Evolutionary conservation across 2,113 vertebrate species (phyloP), one percentile per base, ranked within the genome.

Genomic region (Strix aluco): DNA sequence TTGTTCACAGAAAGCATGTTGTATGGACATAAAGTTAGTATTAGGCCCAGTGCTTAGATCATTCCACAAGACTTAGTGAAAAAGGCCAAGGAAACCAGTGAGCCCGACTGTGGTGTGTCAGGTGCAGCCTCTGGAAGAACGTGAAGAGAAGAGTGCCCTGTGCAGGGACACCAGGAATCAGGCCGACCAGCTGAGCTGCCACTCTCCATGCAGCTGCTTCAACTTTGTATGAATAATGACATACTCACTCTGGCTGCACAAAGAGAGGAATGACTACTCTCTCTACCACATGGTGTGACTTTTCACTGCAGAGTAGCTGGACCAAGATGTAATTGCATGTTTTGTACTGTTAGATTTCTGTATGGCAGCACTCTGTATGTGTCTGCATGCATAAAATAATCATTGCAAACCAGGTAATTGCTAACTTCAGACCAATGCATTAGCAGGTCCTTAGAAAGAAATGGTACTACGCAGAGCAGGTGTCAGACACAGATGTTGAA

Each of bases 231-330:
- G 6, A 73, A 21, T 14, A 15, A 10, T 1, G 7, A 10, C 1
- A 2, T 20, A 19, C 44, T 47, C n/a, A 5, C 51, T 44, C 5
- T 3, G 59, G 26, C 59, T 57, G 59, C 27, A 25, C 30, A 29
- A 9, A 71, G 52, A 47, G 10, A 63, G 32, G 25, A 70, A 29
- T 1, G 12, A 40, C 44, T 16, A 5, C 54, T 15, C 34, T 58
- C 34, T 23, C 38, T 51, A 42, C 17, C 0, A 0, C 26, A 5
- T 2, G 0, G 14, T 3, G 15, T 36, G 61, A 74, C 52, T 71
- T 88, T 58, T 40, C 55, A 54, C 51, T 46, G 74, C 20, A 6
- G 14, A 65, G 34, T 5, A 4, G 27, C 55, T 19, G 59, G 8
- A 34, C 23, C 46, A 36, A n/a, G 66, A 52, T 2, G 4, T 22